Percentiles rank a stretch among this genome's conserved stretches.
phyloP scores from a whole-genome alignment of 2,113 vertebrate species.

The Grallaria varia region DNA sequence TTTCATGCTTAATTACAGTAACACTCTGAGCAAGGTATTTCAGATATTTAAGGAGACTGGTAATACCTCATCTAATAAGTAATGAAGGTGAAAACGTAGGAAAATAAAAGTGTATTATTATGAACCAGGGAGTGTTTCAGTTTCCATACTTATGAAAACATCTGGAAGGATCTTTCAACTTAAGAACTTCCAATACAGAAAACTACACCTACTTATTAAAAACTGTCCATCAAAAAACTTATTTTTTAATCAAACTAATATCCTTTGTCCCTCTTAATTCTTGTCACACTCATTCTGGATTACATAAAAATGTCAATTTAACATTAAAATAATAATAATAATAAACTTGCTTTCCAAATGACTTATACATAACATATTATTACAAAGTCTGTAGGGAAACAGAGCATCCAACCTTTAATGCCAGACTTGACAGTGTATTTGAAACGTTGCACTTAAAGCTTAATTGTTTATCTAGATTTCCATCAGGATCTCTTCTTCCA shows the following conservation, averaged over 20 bases:
- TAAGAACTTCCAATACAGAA: neutral
- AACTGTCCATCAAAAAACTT: neutral
- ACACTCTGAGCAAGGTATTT: neutral
- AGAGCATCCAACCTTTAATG: conserved; percentile 82
- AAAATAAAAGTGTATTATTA: neutral
- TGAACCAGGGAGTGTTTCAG: neutral
- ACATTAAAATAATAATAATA: neutral
- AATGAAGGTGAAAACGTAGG: neutral
- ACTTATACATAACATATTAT: neutral
- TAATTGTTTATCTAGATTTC: conserved; percentile 88
- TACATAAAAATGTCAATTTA: neutral
- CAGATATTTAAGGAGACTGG: neutral
- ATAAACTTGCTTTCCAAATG: neutral
- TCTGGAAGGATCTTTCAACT: neutral
- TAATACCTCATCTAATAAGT: neutral
- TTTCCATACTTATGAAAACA: neutral
- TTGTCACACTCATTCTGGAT: neutral
- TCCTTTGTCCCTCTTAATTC: neutral
- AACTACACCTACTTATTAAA: neutral
- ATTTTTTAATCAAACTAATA: neutral
- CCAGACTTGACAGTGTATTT: conserved; percentile 86
- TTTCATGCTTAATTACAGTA: neutral
- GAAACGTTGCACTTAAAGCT: conserved; percentile 97
- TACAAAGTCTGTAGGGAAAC: neutral
- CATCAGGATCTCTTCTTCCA: conserved; percentile 78